Conservation (phyloP, 2,113 vertebrate species). For the Vulpes vulpes region DNA sequence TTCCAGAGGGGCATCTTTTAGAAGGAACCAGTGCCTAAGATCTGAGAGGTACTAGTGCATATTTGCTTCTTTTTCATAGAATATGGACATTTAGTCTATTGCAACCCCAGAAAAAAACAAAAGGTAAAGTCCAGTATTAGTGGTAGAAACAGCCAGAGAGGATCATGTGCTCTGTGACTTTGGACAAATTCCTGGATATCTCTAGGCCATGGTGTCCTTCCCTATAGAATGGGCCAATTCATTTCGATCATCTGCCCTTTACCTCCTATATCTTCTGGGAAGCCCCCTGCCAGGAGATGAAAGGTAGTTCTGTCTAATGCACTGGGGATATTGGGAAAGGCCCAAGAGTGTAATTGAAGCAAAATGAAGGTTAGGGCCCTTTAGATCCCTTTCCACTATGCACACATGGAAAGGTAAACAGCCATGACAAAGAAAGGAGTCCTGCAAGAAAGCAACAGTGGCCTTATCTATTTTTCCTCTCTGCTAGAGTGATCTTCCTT, state of each 20-base stretch:
- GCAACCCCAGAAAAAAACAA: not conserved
- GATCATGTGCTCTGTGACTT: not conserved
- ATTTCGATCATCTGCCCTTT: not conserved
- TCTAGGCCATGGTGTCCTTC: not conserved
- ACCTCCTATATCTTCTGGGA: not conserved
- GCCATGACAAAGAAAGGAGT: not conserved
- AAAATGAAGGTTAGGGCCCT: not conserved
- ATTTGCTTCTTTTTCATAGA: slow-evolving; percentile 1
- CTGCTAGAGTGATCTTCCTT: not conserved
- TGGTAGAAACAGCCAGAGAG: not conserved
- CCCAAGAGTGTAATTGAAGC: not conserved
- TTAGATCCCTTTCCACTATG: not conserved
- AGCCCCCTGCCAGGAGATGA: not conserved
- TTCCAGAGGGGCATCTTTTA: not conserved
- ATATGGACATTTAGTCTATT: not conserved
- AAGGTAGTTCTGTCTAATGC: not conserved
- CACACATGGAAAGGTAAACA: not conserved
- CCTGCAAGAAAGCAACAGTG: not conserved
- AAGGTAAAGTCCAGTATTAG: not conserved
- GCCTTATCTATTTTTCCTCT: not conserved
- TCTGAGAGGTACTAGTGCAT: not conserved
- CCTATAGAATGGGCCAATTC: not conserved
- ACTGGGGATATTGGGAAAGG: too few relatives aligned
- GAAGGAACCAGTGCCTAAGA: not conserved
- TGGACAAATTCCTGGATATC: not conserved